These are phyloP conservation scores for Anguilla obscura DNA, from an alignment of 2,797 vertebrate species.

Conservation along the genomic window DNA sequence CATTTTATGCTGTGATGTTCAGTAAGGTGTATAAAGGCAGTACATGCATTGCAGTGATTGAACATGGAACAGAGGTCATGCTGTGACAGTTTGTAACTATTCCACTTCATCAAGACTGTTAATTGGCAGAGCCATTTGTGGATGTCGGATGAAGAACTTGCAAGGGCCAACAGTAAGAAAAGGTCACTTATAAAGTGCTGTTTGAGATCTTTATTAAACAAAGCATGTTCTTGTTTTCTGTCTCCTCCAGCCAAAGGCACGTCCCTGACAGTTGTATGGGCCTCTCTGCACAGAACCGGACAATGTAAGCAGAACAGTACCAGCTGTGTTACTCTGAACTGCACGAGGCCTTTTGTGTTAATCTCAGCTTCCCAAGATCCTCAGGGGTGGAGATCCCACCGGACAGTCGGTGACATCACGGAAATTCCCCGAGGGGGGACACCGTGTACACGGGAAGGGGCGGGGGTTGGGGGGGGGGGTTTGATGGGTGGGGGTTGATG, in stretches of 20 bases:
- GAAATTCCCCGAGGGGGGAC: constrained; percentile 78
- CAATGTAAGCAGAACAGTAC: constrained; percentile 72
- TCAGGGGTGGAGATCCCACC: constrained; percentile 90
- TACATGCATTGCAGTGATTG: background rate
- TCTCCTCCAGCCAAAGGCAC: constrained; percentile 88
- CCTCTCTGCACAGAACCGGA: constrained; percentile 76
- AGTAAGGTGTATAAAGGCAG: background rate
- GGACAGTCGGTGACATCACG: constrained; percentile 81
- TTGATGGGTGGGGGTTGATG: constrained; percentile 66
- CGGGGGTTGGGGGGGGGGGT: constrained; percentile 67
- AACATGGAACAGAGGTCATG: background rate
- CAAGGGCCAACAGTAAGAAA: background rate
- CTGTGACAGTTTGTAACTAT: background rate
- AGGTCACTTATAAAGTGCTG: background rate
- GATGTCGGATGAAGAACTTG: background rate
- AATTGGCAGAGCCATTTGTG: constrained; percentile 2
- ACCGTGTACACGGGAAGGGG: constrained; percentile 67
- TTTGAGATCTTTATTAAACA: background rate
- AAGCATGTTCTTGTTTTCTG: constrained; percentile 39
- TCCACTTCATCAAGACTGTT: background rate
- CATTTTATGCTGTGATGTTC: background rate
- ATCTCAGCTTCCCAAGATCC: constrained; percentile 91
- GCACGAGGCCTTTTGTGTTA: constrained; percentile 89
- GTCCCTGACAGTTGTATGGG: constrained; percentile 84
- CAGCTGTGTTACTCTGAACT: constrained; percentile 82